Conservation (phyloP, 53 echinoderm and acorn worm species). For the Patiria pectinifera region DNA sequence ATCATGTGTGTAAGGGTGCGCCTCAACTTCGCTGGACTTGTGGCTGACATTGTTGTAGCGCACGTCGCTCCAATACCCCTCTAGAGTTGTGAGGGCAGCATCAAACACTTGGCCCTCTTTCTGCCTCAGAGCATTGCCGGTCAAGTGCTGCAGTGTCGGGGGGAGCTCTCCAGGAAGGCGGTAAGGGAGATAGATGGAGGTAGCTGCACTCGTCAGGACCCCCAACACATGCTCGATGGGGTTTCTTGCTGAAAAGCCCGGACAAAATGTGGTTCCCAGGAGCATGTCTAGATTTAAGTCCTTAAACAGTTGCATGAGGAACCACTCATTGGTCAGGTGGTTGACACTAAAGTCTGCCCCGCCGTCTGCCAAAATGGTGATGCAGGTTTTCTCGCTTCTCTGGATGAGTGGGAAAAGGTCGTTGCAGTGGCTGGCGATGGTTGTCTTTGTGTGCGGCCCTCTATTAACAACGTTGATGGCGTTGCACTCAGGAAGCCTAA, state of each 20-base stretch:
- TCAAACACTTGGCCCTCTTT: conserved; percentile 27
- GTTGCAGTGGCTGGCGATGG: too few species aligned
- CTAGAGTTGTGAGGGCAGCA: background rate
- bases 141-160: conserved; percentile 4
- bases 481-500: too few species aligned
- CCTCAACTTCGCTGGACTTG: background rate
- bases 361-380: background rate
- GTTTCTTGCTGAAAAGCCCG: conserved; percentile 64
- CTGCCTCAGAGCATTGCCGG: background rate
- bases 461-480: too few species aligned
- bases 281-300: background rate
- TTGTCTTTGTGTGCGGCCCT: too few species aligned
- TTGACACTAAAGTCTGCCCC: conserved; percentile 58
- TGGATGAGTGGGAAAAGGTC: too few species aligned
- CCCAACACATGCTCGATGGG: conserved; percentile 41
- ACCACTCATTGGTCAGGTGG: conserved; percentile 58
- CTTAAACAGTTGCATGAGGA: conserved; percentile 35
- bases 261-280: conserved; percentile 55
- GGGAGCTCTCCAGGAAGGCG: conserved; percentile 2
- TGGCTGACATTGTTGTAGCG: background rate
- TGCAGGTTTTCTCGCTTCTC: too few species aligned
- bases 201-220: background rate
- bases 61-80: background rate
- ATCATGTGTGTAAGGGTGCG: background rate
- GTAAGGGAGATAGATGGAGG: background rate